These are phyloP conservation scores for Stegana nigrithorax DNA, from an alignment of 2,888 invertebrate species.

Conservation along the genomic window DNA sequence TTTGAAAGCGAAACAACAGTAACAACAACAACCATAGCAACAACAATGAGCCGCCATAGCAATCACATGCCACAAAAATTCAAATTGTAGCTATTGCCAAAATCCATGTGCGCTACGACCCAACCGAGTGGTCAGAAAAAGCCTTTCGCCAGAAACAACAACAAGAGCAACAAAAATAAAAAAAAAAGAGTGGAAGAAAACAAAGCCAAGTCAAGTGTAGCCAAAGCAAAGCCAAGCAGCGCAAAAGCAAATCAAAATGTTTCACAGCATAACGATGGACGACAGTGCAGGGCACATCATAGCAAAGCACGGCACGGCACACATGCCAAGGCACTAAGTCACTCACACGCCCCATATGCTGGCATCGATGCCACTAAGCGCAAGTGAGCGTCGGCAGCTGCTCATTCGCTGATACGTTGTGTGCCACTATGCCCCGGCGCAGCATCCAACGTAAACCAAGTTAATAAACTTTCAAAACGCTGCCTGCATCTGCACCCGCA, in stretches of 20 bases:
- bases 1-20: too few species aligned
- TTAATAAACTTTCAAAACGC: conserved; percentile 35
- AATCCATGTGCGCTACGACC: background rate
- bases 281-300: too few species aligned
- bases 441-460: conserved; percentile 27
- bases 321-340: background rate
- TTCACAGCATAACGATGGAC: too few species aligned
- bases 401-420: conserved; percentile 6
- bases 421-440: conserved; percentile 7
- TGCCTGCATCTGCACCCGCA: background rate
- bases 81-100: conserved; percentile 10
- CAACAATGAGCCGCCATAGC: too few species aligned
- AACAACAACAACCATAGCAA: too few species aligned
- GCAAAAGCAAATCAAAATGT: too few species aligned
- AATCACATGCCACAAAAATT: background rate
- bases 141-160: background rate
- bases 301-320: too few species aligned
- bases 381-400: too few species aligned
- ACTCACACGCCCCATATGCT: conserved; percentile 6
- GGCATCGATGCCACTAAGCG: too few species aligned
- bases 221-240: too few species aligned
- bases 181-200: background rate
- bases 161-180: background rate
- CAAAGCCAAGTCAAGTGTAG: too few species aligned
- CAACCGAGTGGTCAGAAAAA: background rate